Evolutionary conservation across 2,888 invertebrate species (phyloP).

Genomic region (Caenorhabditis angaria): DNA sequence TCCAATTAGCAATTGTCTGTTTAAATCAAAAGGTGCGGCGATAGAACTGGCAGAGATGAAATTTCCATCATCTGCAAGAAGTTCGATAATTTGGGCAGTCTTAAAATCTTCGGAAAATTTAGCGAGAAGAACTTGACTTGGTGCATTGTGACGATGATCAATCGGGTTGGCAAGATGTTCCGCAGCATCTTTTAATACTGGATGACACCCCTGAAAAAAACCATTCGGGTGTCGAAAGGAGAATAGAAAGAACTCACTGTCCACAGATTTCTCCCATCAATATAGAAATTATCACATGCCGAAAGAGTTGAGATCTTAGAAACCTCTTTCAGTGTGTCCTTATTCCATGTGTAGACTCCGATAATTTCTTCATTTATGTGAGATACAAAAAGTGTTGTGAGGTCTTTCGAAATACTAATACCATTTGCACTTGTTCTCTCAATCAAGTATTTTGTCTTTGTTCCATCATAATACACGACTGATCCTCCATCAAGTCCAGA

Average conservation of each 20-base stretch:
- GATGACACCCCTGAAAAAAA: constrained; percentile 50
- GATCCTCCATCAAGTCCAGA: constrained; percentile 41
- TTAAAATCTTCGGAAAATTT: constrained; percentile 40
- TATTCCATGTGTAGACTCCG: constrained; percentile 33
- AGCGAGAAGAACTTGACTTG: constrained; percentile 46
- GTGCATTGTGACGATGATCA: constrained; percentile 17
- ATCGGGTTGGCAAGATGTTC: constrained; percentile 29
- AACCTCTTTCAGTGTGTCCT: constrained; percentile 13
- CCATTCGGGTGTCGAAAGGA: no score
- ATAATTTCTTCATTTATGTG: constrained; percentile 42
- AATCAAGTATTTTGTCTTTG: constrained; percentile 33
- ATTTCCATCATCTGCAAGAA: constrained; percentile 43
- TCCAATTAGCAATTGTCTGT: constrained; percentile 42
- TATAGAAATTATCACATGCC: constrained; percentile 47
- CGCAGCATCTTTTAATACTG: constrained; percentile 28
- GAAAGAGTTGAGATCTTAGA: constrained; percentile 31
- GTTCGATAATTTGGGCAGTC: constrained; percentile 31
- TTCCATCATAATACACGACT: constrained; percentile 50
- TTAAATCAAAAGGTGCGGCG: constrained; percentile 25
- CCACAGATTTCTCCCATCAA: constrained; percentile 42
- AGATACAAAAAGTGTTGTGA: constrained; percentile 46
- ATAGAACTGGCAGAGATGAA: constrained; percentile 36
- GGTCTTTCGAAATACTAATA: constrained; percentile 41
- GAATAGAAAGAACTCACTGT: no score
- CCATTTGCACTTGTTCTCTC: constrained; percentile 44